A percentile compares a stretch with the other conserved stretches of the same genome.
phyloP scores from a whole-genome alignment of 2,888 invertebrate species.

The Tholera decimalis region DNA sequence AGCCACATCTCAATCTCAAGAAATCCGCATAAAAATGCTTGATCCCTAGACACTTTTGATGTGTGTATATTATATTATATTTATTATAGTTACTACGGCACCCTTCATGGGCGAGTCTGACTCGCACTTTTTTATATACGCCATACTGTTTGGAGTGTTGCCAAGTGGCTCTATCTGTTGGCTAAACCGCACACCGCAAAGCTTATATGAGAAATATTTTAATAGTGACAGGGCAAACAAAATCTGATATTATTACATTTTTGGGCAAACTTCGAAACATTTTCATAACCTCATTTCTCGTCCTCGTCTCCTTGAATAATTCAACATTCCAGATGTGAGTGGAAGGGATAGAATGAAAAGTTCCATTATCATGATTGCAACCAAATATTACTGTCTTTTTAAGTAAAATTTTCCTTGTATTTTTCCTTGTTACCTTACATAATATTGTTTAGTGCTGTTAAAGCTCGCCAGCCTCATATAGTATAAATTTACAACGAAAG shows the following conservation, averaged over 20 bases:
- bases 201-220: conserved; percentile 71
- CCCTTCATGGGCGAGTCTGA: no score
- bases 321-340: conserved; percentile 72
- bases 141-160: conserved; percentile 76
- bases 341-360: conserved; percentile 71
- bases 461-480: neutral
- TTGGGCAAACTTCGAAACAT: conserved; percentile 71
- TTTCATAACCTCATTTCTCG: conserved; percentile 74
- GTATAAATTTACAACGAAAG: no score
- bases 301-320: conserved; percentile 76
- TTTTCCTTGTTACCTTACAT: conserved; percentile 14
- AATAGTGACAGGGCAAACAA: conserved; percentile 68
- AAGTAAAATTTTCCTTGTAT: conserved; percentile 47
- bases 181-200: conserved; percentile 65
- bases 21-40: no score
- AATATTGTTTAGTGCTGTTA: neutral
- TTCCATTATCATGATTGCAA: conserved; percentile 77
- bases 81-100: no score
- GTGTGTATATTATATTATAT: no score
- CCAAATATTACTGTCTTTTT: conserved; percentile 68
- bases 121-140: no score
- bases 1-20: no score
- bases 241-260: conserved; percentile 72
- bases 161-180: conserved; percentile 77
- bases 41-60: no score